phyloP scores from a whole-genome alignment of 2,888 invertebrate genomes.

The Zaprionus lineosus region DNA sequence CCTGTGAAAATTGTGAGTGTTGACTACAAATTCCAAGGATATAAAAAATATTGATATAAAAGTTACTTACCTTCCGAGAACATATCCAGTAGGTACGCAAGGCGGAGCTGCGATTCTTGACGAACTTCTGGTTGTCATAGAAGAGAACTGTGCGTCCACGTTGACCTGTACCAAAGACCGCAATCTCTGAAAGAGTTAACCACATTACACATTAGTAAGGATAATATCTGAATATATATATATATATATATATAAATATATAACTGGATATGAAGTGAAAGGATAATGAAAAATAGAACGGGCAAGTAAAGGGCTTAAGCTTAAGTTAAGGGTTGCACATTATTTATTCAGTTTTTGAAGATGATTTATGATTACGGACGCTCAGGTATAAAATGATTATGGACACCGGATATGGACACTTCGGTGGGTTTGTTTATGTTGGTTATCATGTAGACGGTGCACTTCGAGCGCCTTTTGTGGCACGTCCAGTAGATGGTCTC shows the following conservation, averaged over 20 bases:
- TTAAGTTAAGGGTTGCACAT: slow-evolving; percentile 3
- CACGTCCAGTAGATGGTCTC: slow-evolving; percentile 77
- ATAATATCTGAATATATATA: background rate
- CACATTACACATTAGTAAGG: slow-evolving; percentile 8
- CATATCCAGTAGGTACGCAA: slow-evolving; percentile 83
- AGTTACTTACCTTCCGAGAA: slow-evolving; percentile 78
- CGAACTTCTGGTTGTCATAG: slow-evolving; percentile 79
- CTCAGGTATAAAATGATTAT: slow-evolving; percentile 67
- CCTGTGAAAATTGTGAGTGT: slow-evolving; percentile 59
- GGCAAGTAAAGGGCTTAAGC: slow-evolving; percentile 24
- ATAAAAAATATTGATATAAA: background rate
- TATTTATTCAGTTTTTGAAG: slow-evolving; percentile 38
- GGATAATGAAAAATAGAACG: background rate
- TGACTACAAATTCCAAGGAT: background rate
- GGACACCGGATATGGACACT: slow-evolving; percentile 77
- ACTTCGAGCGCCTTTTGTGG: slow-evolving; percentile 67
- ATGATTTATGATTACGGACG: background rate
- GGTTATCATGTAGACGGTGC: slow-evolving; percentile 77
- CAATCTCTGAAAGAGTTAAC: slow-evolving; percentile 74
- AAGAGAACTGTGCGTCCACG: slow-evolving; percentile 80
- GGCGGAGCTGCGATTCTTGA: slow-evolving; percentile 81
- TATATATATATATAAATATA: background rate
- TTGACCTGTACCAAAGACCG: slow-evolving; percentile 81
- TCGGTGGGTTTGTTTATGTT: slow-evolving; percentile 63
- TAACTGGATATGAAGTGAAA: background rate